These are phyloP conservation scores for Podilymbus podiceps DNA, from an alignment of 2,113 vertebrate genomes.

Conservation along the genomic window DNA sequence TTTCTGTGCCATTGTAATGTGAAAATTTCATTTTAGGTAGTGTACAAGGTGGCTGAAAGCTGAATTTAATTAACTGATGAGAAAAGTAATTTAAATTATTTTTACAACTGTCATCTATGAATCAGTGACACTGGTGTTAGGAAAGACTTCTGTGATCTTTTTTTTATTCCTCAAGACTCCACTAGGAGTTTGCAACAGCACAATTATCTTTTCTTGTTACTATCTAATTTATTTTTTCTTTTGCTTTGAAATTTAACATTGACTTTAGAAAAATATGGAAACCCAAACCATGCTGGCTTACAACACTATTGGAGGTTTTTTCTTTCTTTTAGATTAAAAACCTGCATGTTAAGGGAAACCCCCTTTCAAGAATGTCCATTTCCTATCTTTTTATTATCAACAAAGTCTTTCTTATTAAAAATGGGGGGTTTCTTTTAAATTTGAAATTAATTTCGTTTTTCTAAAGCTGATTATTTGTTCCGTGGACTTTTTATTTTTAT, in stretches of 20 bases:
- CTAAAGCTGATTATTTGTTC: not conserved
- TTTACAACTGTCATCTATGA: not conserved
- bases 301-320: not conserved
- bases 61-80: not conserved
- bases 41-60: not conserved
- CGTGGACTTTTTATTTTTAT: not conserved
- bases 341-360: not conserved
- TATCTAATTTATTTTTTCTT: not conserved
- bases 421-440: not conserved
- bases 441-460: not conserved
- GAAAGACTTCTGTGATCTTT: not conserved
- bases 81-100: not conserved
- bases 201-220: not conserved
- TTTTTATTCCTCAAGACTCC: not conserved
- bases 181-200: not conserved
- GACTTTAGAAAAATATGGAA: not conserved
- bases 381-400: not conserved
- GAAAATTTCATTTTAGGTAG: not conserved
- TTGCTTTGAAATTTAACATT: not conserved
- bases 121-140: not conserved
- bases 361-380: not conserved
- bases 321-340: not conserved
- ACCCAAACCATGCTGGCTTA: not conserved
- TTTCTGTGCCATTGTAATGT: not conserved
- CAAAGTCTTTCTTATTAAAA: not conserved